Evolutionary conservation across 2,888 invertebrate genomes (phyloP).

Genomic region (Falcaria lacertinaria): DNA sequence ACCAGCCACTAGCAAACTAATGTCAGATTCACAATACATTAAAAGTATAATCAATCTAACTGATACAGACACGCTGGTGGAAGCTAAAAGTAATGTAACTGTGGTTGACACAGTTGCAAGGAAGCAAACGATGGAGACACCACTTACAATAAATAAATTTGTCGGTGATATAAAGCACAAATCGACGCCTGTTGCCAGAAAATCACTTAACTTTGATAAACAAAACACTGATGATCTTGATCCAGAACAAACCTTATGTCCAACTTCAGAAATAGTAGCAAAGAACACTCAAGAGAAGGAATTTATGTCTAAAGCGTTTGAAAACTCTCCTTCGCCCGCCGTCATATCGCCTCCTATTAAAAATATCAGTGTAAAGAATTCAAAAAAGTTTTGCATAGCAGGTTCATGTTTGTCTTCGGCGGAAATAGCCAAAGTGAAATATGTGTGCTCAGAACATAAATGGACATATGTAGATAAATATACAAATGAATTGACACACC

Average conservation of each 20-base stretch:
- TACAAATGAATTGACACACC: constrained; percentile 56
- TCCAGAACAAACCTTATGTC: constrained; percentile 50
- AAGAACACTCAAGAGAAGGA: constrained; percentile 65
- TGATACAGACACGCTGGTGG: constrained; percentile 26
- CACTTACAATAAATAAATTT: constrained; percentile 58
- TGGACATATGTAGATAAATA: constrained; percentile 58
- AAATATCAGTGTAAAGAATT: constrained; percentile 14
- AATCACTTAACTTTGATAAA: constrained; percentile 56
- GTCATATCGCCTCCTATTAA: constrained; percentile 19
- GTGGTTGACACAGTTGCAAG: constrained; percentile 25
- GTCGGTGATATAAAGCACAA: constrained; percentile 55
- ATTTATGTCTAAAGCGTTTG: constrained; percentile 60
- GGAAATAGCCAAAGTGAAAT: constrained; percentile 43
- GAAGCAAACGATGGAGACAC: constrained; percentile 46
- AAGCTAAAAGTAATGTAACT: constrained; percentile 39
- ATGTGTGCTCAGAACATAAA: constrained; percentile 40
- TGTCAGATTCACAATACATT: constrained; percentile 13
- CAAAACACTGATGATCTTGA: constrained; percentile 33
- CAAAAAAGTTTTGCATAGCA: constrained; percentile 42
- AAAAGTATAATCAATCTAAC: constrained; percentile 44
- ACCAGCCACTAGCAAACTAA: constrained; percentile 11
- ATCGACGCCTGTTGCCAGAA: constrained; percentile 64
- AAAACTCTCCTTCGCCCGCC: constrained; percentile 36
- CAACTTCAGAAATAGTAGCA: constrained; percentile 35
- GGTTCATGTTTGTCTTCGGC: constrained; percentile 48